These are phyloP conservation scores for Himantopus leucocephalus DNA, from an alignment of 2,113 vertebrate genomes.

Conservation along the genomic window DNA sequence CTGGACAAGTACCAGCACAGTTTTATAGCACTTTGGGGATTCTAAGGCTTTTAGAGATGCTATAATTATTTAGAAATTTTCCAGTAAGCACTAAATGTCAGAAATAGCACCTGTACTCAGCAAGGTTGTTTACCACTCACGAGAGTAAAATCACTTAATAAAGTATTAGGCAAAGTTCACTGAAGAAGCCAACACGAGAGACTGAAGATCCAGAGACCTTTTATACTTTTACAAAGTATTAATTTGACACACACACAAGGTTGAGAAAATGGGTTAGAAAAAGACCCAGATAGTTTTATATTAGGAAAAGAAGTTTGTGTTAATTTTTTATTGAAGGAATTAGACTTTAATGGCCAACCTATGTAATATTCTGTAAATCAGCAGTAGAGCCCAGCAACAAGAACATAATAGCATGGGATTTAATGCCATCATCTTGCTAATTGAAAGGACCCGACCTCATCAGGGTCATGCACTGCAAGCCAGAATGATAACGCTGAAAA, in stretches of 20 bases:
- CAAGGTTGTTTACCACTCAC: slow-evolving; percentile 42
- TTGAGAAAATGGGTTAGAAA: background rate
- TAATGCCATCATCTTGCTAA: background rate
- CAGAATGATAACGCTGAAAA: background rate
- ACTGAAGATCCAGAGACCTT: background rate
- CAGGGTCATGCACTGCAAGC: background rate
- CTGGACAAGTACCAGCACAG: slow-evolving; percentile 35
- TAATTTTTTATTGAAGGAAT: slow-evolving; percentile 1
- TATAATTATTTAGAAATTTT: slow-evolving; percentile 61
- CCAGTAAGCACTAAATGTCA: slow-evolving; percentile 59
- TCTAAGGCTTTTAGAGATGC: slow-evolving; percentile 54
- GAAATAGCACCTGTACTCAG: slow-evolving; percentile 51
- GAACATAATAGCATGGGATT: background rate
- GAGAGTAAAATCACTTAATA: slow-evolving; percentile 50
- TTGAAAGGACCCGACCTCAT: background rate
- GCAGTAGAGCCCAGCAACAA: background rate
- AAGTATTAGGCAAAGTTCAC: slow-evolving; percentile 37
- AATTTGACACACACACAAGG: background rate
- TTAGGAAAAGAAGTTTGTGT: background rate
- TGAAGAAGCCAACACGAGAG: background rate
- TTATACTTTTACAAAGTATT: background rate
- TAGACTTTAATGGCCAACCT: background rate
- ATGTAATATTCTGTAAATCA: background rate
- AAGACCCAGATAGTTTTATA: background rate
- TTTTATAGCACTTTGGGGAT: slow-evolving; percentile 43